These are phyloP conservation scores for Leptoteleia sp. DNA, from an alignment of 1,140 invertebrate genomes.

Conservation along the genomic window DNA sequence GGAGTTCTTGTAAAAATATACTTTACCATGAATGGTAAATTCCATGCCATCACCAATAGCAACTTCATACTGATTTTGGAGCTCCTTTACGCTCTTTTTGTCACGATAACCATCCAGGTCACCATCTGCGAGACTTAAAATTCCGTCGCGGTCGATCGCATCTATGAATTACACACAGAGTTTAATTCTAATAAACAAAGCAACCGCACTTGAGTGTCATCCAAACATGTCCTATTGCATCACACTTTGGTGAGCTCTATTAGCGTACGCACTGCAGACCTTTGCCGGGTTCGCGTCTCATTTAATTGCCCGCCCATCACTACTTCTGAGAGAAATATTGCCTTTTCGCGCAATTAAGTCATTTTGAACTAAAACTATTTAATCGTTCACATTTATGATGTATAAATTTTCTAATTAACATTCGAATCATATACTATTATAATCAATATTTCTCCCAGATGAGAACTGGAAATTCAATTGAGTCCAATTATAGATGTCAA, in stretches of 20 bases:
- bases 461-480: background rate
- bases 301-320: conserved; percentile 16
- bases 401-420: too few species aligned
- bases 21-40: conserved; percentile 93
- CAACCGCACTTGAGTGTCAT: conserved; percentile 38
- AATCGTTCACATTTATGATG: background rate
- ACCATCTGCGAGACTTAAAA: conserved; percentile 91
- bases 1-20: too few species aligned
- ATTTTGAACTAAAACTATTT: background rate
- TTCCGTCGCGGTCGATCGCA: conserved; percentile 82
- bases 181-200: conserved; percentile 65
- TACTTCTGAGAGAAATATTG: conserved; percentile 40
- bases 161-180: conserved; percentile 66
- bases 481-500: background rate
- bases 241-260: conserved; percentile 63
- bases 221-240: conserved; percentile 67
- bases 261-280: conserved; percentile 64
- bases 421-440: too few species aligned
- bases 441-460: conserved; percentile 10
- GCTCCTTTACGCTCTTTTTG: conserved; percentile 91
- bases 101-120: conserved; percentile 88
- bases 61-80: conserved; percentile 88
- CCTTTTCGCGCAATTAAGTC: background rate
- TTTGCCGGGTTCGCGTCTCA: conserved; percentile 62
- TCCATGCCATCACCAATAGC: conserved; percentile 95